phyloP scores from a whole-genome alignment of 2,888 invertebrate species.

The Dinocampus coccinellae region DNA sequence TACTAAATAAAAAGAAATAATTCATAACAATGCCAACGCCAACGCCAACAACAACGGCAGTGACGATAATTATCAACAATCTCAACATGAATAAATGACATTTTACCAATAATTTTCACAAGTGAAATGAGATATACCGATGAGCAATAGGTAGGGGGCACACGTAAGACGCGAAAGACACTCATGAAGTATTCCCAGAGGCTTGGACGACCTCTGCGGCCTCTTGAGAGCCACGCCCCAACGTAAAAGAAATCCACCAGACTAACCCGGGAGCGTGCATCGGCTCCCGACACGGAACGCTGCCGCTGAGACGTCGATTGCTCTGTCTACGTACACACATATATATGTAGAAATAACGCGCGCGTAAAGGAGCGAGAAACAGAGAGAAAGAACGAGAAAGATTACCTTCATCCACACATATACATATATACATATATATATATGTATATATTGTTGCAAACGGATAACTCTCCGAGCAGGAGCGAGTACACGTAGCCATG shows the following conservation, averaged over 20 bases:
- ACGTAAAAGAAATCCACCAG: slow-evolving; percentile 58
- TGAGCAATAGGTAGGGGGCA: background rate
- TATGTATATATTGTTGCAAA: background rate
- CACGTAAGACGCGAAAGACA: slow-evolving; percentile 55
- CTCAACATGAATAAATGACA: background rate
- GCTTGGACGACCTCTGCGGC: slow-evolving; percentile 62
- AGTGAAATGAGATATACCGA: slow-evolving; percentile 3
- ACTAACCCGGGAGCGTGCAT: slow-evolving; percentile 37
- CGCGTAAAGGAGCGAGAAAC: background rate
- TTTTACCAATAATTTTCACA: slow-evolving; percentile 27
- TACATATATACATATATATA: slow-evolving; percentile 2
- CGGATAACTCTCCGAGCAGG: slow-evolving; percentile 35
- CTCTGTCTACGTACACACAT: slow-evolving; percentile 36
- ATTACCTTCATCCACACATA: background rate
- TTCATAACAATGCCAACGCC: background rate
- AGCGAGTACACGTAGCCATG: slow-evolving; percentile 40
- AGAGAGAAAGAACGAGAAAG: background rate
- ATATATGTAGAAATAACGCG: too few species aligned
- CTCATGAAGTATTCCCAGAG: slow-evolving; percentile 61
- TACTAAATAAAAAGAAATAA: background rate
- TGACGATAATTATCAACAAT: background rate
- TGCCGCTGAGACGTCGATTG: slow-evolving; percentile 45
- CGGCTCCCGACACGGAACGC: slow-evolving; percentile 49
- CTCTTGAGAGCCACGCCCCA: slow-evolving; percentile 62
- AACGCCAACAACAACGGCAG: background rate